Evolutionary conservation across 2,888 invertebrate species (phyloP), one percentile per base, ranked within the genome.

Genomic region (Corythucha ciliata): DNA sequence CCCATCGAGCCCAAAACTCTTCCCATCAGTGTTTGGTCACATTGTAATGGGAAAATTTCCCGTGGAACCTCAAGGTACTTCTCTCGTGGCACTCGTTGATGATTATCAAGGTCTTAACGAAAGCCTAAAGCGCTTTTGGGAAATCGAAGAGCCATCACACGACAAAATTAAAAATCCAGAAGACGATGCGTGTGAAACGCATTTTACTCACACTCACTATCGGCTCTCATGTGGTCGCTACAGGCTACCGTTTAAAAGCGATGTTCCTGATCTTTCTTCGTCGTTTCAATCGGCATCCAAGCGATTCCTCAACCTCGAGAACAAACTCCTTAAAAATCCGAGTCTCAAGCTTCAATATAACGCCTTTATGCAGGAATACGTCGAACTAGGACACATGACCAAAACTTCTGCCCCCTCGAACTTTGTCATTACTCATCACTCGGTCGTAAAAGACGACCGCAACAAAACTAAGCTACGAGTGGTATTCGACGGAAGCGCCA

Each of bases 381-480:
- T 4, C 10, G 20, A 39, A 14, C 26, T 46, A n/a, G 46, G 39
- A 4, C 48, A 48, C 16, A 52, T 52, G 45, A 34, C 16, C 18
- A 4, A 8, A 29, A 18, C 39, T n/a, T 29, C 12, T 18, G 3
- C 4, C 2, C 10, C 18, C 4, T 21, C 42, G 10, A 52, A 37
- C 29, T 52, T 24, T 16, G 26, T 46, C 16, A 46, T 52, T 22
- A 45, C 52, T 20, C 52, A 47, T 25, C 52, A 47, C n/a, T 22
- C 52, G 2, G 36, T 52, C 26, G 12, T 22, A 7, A 52, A 52
- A 32, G 40, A 39, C 16, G 48, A 47, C 37, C 24, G 46, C 18
- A 33, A 44, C 29, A 4, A 45, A 45, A 18, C 16, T 2, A 52
- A 52, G 16, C 52, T 52, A 24, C 45, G 40, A 8, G 39, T 52